phyloP scores from a whole-genome alignment of 35 echinoderm and acorn worm species.

The Hemicentrotus pulcherrimus region DNA sequence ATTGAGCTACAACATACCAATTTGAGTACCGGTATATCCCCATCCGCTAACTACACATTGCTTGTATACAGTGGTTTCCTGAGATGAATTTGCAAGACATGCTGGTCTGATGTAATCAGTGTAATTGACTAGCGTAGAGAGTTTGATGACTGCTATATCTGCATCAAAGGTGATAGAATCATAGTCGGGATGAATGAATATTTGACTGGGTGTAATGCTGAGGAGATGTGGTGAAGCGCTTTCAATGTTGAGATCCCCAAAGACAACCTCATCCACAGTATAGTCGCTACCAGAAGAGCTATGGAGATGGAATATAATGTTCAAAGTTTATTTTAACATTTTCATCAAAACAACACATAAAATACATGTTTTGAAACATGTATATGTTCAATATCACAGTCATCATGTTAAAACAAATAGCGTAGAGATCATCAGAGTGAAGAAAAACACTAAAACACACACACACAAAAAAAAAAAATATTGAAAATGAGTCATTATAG shows the following conservation, averaged over 20 bases:
- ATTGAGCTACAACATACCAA: background rate
- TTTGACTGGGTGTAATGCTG: background rate
- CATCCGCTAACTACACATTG: background rate
- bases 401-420: too few species aligned
- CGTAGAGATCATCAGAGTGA: too few species aligned
- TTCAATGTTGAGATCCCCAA: background rate
- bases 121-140: background rate
- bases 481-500: too few species aligned
- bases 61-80: background rate
- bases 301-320: too few species aligned
- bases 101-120: background rate
- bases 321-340: too few species aligned
- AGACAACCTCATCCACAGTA: background rate
- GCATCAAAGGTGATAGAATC: background rate
- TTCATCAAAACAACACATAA: too few species aligned
- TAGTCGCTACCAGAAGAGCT: too few species aligned
- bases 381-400: too few species aligned
- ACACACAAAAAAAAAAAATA: too few species aligned
- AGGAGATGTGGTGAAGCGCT: background rate
- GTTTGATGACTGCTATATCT: constrained; percentile 5
- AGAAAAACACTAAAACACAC: too few species aligned
- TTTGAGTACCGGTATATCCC: background rate
- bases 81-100: background rate
- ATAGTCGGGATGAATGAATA: background rate
- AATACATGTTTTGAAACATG: too few species aligned